These are phyloP conservation scores for Falco naumanni DNA, from an alignment of 2,797 vertebrate species.

Conservation along the genomic window DNA sequence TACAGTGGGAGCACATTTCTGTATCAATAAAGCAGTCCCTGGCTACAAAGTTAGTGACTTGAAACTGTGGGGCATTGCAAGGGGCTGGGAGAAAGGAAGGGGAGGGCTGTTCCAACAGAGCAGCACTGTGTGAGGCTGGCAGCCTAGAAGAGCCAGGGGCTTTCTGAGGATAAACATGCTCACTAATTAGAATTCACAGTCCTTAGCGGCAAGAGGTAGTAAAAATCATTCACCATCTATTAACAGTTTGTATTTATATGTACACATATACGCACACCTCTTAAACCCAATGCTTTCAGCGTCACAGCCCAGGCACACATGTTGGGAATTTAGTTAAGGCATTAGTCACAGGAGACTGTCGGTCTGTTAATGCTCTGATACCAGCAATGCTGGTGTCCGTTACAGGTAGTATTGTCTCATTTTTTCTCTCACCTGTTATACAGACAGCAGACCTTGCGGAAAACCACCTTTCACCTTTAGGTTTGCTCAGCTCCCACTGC, in stretches of 20 bases:
- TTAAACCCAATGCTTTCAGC: background rate
- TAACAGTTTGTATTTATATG: background rate
- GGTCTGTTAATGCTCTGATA: background rate
- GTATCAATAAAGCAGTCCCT: background rate
- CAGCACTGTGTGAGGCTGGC: background rate
- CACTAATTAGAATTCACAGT: background rate
- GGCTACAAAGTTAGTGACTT: background rate
- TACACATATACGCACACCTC: background rate
- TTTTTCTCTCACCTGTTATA: background rate
- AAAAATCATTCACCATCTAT: background rate
- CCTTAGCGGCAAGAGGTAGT: background rate
- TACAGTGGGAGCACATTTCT: background rate
- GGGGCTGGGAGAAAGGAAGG: background rate
- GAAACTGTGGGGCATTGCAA: background rate
- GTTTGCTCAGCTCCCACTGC: background rate
- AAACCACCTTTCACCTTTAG: background rate
- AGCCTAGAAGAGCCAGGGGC: background rate
- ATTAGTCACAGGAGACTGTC: background rate
- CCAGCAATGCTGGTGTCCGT: background rate
- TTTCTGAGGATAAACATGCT: background rate
- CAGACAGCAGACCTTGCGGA: background rate
- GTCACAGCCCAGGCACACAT: background rate
- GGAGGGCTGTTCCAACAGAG: background rate
- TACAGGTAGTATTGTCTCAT: background rate
- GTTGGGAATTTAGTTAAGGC: background rate